phyloP scores from a whole-genome alignment of 37 sponge, comb jelly and placozoan genomes.

The Cliona cf. orientalis region DNA sequence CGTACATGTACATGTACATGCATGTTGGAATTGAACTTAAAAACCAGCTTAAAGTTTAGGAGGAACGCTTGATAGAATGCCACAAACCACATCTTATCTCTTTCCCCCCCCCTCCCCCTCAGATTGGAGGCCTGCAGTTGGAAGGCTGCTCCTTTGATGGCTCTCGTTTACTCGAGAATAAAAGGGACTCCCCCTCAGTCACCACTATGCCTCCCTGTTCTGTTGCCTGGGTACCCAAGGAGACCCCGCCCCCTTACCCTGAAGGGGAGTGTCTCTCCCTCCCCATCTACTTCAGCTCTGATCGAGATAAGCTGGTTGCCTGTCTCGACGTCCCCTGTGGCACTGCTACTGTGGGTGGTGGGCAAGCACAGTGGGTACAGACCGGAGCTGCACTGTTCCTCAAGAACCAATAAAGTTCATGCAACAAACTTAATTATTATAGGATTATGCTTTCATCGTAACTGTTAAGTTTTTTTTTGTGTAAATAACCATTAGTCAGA shows the following conservation, averaged over 20 bases:
- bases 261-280: slow-evolving; percentile 46
- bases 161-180: slow-evolving; percentile 55
- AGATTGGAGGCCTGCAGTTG: slow-evolving; percentile 81
- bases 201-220: slow-evolving; percentile 76
- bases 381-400: slow-evolving; percentile 79
- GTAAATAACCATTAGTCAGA: no score
- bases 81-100: neutral
- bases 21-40: no score
- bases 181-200: slow-evolving; percentile 76
- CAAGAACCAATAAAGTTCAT: slow-evolving; percentile 31
- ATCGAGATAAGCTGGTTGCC: slow-evolving; percentile 71
- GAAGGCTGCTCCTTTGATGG: slow-evolving; percentile 96
- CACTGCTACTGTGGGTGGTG: neutral
- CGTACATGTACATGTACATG: no score
- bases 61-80: neutral
- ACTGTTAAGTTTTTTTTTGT: no score
- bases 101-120: neutral
- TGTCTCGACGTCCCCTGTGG: slow-evolving; percentile 69
- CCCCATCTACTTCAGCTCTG: slow-evolving; percentile 65
- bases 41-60: neutral
- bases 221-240: slow-evolving; percentile 86
- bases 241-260: slow-evolving; percentile 68
- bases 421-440: no score
- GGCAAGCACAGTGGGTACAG: slow-evolving; percentile 16
- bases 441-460: no score